A percentile compares a stretch with the other conserved stretches of the same genome.
Evolutionary conservation across 2,888 invertebrate genomes (phyloP).

Genomic region (Drosophila barbarae): DNA sequence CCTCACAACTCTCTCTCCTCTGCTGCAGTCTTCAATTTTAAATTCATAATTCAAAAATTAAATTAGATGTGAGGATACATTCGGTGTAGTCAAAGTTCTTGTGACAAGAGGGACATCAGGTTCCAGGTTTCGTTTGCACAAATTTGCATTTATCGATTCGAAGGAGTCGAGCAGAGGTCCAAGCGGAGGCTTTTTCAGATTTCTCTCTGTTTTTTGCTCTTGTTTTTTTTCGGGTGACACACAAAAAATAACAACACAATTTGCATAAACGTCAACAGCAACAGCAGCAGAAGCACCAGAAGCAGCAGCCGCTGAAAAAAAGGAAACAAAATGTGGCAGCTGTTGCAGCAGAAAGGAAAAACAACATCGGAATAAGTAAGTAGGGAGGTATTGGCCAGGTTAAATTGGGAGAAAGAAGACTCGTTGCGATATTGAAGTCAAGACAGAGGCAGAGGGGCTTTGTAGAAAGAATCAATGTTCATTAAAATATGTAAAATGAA

Average conservation of each 20-base stretch:
- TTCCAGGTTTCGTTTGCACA: slow-evolving; percentile 22
- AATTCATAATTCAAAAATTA: slow-evolving; percentile 65
- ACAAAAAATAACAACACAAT: slow-evolving; percentile 62
- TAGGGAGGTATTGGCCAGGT: slow-evolving; percentile 13
- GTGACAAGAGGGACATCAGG: neutral
- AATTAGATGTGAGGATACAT: slow-evolving; percentile 47
- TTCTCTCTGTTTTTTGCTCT: slow-evolving; percentile 20
- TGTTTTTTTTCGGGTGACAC: slow-evolving; percentile 55
- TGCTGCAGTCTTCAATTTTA: slow-evolving; percentile 26
- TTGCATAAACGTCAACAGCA: slow-evolving; percentile 59
- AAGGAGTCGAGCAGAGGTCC: slow-evolving; percentile 9
- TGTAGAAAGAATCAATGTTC: slow-evolving; percentile 6
- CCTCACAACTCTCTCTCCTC: slow-evolving; percentile 3
- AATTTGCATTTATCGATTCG: slow-evolving; percentile 65
- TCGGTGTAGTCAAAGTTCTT: neutral
- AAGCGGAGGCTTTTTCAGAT: slow-evolving; percentile 17
- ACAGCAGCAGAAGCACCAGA: slow-evolving; percentile 12
- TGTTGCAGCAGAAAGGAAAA: slow-evolving; percentile 37
- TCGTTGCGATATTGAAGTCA: slow-evolving; percentile 3
- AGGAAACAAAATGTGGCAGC: slow-evolving; percentile 39
- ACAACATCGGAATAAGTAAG: slow-evolving; percentile 44
- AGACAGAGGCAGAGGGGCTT: neutral
- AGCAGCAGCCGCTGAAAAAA: slow-evolving; percentile 14
- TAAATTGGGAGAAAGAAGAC: neutral
- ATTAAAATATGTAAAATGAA: neutral